phyloP scores from a whole-genome alignment of 2,797 vertebrate species.

The Carcharodon carcharias region DNA sequence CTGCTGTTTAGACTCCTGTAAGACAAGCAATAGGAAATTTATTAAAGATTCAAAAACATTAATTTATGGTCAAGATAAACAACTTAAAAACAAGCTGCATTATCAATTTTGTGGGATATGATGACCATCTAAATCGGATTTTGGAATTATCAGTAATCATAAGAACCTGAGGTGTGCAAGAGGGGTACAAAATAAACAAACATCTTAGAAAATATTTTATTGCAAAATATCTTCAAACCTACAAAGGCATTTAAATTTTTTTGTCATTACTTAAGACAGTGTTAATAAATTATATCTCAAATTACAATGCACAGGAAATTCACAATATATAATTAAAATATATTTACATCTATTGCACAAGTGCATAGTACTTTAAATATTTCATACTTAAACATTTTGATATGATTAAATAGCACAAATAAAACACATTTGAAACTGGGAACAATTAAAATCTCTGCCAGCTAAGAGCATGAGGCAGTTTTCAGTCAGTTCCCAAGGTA shows the following conservation, averaged over 20 bases:
- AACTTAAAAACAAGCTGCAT: not conserved
- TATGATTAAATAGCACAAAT: not conserved
- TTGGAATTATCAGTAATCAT: not conserved
- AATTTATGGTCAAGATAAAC: not conserved
- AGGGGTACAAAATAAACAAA: not conserved
- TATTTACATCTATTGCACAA: not conserved
- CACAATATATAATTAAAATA: not conserved
- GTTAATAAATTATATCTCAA: not conserved
- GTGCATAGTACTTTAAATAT: not conserved
- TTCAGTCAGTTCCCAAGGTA: not conserved
- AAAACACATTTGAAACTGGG: not conserved
- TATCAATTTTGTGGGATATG: not conserved
- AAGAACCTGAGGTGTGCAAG: not conserved
- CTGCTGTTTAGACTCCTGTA: not conserved
- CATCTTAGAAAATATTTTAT: conserved; percentile 13
- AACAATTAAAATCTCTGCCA: not conserved
- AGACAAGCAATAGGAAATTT: not conserved
- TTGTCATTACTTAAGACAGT: not conserved
- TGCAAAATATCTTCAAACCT: conserved; percentile 26
- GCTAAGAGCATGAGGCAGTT: not conserved
- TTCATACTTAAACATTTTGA: conserved; percentile 14
- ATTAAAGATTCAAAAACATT: not conserved
- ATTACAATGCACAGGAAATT: not conserved
- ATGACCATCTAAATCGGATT: not conserved
- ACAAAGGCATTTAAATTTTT: conserved; percentile 15